Base-by-base conservation (phyloP, 2,888 invertebrate genomes). In the Lingula anatina region DNA sequence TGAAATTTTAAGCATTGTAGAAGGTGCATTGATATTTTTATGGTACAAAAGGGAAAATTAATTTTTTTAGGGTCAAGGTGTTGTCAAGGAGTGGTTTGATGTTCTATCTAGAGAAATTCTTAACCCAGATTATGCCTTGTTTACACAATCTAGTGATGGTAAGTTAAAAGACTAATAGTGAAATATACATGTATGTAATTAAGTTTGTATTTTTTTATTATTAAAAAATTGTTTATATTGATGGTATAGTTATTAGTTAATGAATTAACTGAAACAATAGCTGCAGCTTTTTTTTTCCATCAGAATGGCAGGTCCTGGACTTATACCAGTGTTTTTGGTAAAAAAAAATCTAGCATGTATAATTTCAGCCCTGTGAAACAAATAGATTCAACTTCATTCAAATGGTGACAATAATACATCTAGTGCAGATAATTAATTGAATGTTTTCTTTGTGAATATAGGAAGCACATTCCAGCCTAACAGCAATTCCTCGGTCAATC, bases 11-110 rank as follows among this genome's bases (percentile, higher is more conserved):
- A 12, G 35, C 15, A 31, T 31, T 12, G 35, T 15, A 31, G 35
- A 31, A 31, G 15, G 35, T 31, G 35, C 39, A n/a, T 23, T 9
- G 12, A 42, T 46, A 31, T 31, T 31, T 31, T 15, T 31, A 9
- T 31, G 35, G 35, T 31, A 15, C 9, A 31, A 15, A 31, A 12
- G 15, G n/a, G n/a, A n/a, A n/a, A 18, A 12, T 28, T 37, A 40
- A n/a, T 27, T 40, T 51, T 50, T 57, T 1, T 54, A 71, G 71
- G 73, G 73, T 26, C 67, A 68, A 41, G 73, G 73, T 25, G 69
- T 73, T 24, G 65, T 72, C 3, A 53, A 67, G 50, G 72, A 73
- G 60, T 73, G 72, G 72, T 73, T 73, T 64, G 72, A 73, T 60
- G 63, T 71, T 46, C 56, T 73, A 38, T 73, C 73, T 9, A 64